phyloP scores from a whole-genome alignment of 2,113 vertebrate species.

The Podarcis muralis region DNA sequence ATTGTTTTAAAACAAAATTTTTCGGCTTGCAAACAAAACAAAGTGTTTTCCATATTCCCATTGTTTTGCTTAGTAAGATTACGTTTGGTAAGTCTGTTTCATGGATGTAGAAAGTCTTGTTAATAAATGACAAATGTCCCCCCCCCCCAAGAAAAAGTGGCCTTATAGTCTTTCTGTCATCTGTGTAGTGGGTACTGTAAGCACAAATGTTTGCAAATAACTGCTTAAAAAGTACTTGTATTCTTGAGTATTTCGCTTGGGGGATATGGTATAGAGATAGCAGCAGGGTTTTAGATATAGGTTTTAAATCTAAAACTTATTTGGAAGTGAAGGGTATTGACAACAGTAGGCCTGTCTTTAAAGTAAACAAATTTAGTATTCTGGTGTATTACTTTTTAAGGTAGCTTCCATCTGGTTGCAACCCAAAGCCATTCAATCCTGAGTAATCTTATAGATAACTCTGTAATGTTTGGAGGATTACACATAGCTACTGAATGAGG shows the following conservation, averaged over 20 bases:
- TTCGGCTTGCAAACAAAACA: not conserved
- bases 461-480: not conserved
- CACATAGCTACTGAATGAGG: not conserved
- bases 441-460: not conserved
- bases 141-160: not conserved
- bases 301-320: not conserved
- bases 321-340: not conserved
- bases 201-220: not conserved
- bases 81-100: not conserved
- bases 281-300: not conserved
- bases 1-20: not conserved
- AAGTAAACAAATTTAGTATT: not conserved
- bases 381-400: not conserved
- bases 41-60: not conserved
- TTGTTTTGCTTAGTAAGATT: not conserved
- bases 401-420: not conserved
- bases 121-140: not conserved
- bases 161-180: not conserved
- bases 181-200: not conserved
- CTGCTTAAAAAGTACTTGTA: not conserved
- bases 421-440: not conserved
- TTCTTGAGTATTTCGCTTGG: not conserved
- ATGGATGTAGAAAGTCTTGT: not conserved
- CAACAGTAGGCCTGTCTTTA: not conserved
- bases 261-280: not conserved